Base-by-base conservation (phyloP, 2,888 invertebrate genomes). In the Lobophora halterata region DNA sequence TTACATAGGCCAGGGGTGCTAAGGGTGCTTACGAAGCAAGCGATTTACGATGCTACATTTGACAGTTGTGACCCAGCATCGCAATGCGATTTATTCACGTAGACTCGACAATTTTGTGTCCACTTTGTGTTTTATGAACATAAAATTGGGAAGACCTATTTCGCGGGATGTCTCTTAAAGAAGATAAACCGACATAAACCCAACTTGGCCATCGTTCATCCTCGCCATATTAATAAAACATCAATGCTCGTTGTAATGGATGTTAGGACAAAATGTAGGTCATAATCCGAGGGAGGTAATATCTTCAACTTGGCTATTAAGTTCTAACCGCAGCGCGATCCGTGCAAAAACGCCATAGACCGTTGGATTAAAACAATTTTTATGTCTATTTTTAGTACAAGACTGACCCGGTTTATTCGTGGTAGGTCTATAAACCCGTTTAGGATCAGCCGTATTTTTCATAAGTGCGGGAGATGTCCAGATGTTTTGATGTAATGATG, bases 311-410 rank as follows among this genome's bases (percentile, higher is more conserved):
- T 30, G 21, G 44, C 49, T 53, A 60, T 60, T 56, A 51, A 30
- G 30, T 26, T 28, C 52, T 39, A 45, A 55, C 45, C 36, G 47
- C 37, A 36, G 54, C 55, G 50, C 54, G 57, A 61, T 50, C 44
- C 59, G 58, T 61, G 65, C 61, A 64, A 71, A 73, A 71, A 67
- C 51, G 55, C 53, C 60, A 60, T 71, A 60, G 62, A 60, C 49
- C 31, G 52, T 39, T 39, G 55, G 63, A 69, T 66, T 68, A 69
- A 70, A 66, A 66, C 57, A 55, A 46, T 59, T 66, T 69, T 64
- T 65, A 64, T 53, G 61, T 67, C 65, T 75, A 73, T 74, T 74
- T 72, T 74, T 71, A 72, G 67, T 58, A 58, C 49, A 53, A 36
- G 41, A 51, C 51, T 68, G 71, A 67, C 75, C 77, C 61, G 58